Base-by-base conservation (phyloP, 2,113 vertebrate species). In the Gavia stellata region DNA sequence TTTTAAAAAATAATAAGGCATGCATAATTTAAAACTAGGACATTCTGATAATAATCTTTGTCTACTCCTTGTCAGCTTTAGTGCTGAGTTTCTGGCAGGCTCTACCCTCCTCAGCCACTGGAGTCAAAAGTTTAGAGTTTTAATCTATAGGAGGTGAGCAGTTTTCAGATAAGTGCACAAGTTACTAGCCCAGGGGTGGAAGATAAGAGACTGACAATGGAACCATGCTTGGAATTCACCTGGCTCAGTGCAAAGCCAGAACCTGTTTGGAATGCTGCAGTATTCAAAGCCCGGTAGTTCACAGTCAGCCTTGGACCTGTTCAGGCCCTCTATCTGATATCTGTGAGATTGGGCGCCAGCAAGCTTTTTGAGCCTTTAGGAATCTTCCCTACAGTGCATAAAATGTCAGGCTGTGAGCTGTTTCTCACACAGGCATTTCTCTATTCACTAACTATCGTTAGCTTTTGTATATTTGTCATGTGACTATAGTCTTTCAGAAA, bases 111-210 rank as follows among this genome's bases (percentile, higher is more conserved):
- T 88, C 72, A 82, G 45, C 81, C 52, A 63, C 3, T 80, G 62
- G 34, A 95, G 82, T 94, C 79, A 94, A 66, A 90, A 89, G 68
- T 93, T 89, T 49, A 89, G 83, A 52, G 25, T 86, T 96, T 89
- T 81, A 77, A 70, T 63, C 45, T 91, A 3, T 84, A 15, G 3
- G 75, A 94, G 52, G 36, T 68, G 66, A 80, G 50, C 66, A 92
- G 66, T 92, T 90, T 93, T 83, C 38, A 92, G 59, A 89, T 73
- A 49, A 62, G 42, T 26, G 78, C n/a, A 63, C 15, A 70, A 50
- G 36, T 78, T 92, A 56, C 40, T 89, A 71, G 45, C 77, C 86
- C 53, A 56, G 68, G 68, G 88, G 70, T 81, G 17, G 70, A 89
- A 92, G 67, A 93, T 91, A 68, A 61, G 77, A 82, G 49, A 33